A percentile compares a stretch with the other conserved stretches of the same genome.
phyloP scores from a whole-genome alignment of 2,113 vertebrate genomes.

The Percina caprodes region DNA sequence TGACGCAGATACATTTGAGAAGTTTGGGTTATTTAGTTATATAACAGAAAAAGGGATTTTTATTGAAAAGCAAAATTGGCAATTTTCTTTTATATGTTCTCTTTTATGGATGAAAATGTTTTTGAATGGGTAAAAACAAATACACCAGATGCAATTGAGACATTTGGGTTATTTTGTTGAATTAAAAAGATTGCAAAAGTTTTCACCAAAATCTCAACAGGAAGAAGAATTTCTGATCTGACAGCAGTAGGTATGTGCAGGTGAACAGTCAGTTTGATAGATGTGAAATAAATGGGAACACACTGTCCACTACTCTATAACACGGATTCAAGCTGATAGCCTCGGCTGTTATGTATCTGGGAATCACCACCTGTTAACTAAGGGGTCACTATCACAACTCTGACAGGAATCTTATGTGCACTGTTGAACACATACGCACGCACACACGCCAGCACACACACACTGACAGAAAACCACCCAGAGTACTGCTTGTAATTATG shows the following conservation, averaged over 20 bases:
- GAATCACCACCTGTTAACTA: slow-evolving; percentile 56
- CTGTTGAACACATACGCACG: slow-evolving; percentile 41
- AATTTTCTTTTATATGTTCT: neutral
- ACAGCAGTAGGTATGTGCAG: neutral
- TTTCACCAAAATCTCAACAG: neutral
- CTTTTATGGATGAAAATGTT: neutral
- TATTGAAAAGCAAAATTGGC: neutral
- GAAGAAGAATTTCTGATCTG: slow-evolving; percentile 2
- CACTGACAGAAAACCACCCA: slow-evolving; percentile 54
- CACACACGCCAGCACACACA: slow-evolving; percentile 34
- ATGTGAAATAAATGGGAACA: neutral
- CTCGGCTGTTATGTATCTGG: slow-evolving; percentile 46
- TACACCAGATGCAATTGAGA: neutral
- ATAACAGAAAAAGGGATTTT: neutral
- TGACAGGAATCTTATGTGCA: slow-evolving; percentile 55
- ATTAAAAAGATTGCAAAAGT: neutral
- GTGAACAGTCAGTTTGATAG: neutral
- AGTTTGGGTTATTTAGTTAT: neutral
- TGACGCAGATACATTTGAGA: neutral
- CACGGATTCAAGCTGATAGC: slow-evolving; percentile 35
- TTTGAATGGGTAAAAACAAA: neutral
- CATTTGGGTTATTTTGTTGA: neutral
- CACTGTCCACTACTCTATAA: slow-evolving; percentile 5
- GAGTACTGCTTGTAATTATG: slow-evolving; percentile 71
- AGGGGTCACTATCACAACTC: slow-evolving; percentile 65